These are phyloP conservation scores for Parnassius mnemosyne DNA, from an alignment of 2,888 invertebrate genomes.

Conservation along the genomic window DNA sequence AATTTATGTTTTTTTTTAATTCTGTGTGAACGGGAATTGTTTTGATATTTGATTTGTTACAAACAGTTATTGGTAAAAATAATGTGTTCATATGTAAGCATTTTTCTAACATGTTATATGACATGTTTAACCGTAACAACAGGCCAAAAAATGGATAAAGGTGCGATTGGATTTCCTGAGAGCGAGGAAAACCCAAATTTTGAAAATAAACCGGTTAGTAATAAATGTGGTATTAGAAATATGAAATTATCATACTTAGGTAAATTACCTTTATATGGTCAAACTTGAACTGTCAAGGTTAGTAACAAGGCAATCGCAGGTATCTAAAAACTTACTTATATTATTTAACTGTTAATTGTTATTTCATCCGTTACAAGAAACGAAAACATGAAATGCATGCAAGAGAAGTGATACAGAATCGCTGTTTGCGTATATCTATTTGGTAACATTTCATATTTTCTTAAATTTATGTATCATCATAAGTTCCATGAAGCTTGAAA, in stretches of 20 bases:
- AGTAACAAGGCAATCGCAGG: neutral
- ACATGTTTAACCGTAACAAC: slow-evolving; percentile 31
- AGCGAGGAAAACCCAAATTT: slow-evolving; percentile 55
- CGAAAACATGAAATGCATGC: too few species aligned
- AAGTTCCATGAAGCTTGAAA: too few species aligned
- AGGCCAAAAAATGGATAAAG: slow-evolving; percentile 41
- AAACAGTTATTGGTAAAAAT: neutral
- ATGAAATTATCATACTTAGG: neutral
- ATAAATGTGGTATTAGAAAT: slow-evolving; percentile 1
- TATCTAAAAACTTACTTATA: too few species aligned
- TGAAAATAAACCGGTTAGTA: slow-evolving; percentile 63
- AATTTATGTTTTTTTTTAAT: slow-evolving; percentile 6
- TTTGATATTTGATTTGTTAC: neutral
- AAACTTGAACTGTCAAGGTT: slow-evolving; percentile 4
- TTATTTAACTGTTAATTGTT: too few species aligned
- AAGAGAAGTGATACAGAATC: too few species aligned
- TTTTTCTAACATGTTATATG: slow-evolving; percentile 38
- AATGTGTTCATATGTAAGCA: slow-evolving; percentile 16
- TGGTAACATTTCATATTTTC: too few species aligned
- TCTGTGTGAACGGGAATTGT: neutral
- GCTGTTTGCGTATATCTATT: too few species aligned
- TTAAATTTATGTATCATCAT: too few species aligned
- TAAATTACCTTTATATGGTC: neutral
- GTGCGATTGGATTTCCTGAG: slow-evolving; percentile 68
- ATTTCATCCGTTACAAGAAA: too few species aligned